Percentiles rank a stretch among this genome's conserved stretches.
phyloP scores from a whole-genome alignment of 2,888 invertebrate genomes.

The Oxytorus armatus region DNA sequence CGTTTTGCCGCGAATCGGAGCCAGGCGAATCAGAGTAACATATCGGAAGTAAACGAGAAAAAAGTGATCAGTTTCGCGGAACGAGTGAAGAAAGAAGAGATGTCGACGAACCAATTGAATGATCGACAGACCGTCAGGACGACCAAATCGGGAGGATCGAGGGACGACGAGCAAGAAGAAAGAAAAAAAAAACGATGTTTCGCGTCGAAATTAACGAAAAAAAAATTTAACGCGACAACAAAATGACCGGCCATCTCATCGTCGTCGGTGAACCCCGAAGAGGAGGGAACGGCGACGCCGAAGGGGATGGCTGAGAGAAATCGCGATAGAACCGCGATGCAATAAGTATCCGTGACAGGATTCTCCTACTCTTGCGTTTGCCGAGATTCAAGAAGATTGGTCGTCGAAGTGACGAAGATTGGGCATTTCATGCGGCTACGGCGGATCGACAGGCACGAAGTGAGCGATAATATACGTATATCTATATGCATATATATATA shows the following conservation, averaged over 20 bases:
- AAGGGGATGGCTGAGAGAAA: too few relatives aligned
- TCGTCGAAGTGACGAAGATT: slow-evolving; percentile 64
- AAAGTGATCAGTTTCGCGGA: slow-evolving; percentile 65
- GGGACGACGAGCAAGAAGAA: slow-evolving; percentile 40
- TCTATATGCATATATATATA: slow-evolving; percentile 65
- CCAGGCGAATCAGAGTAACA: slow-evolving; percentile 83
- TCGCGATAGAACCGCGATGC: too few relatives aligned
- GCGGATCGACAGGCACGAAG: slow-evolving; percentile 59
- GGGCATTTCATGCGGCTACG: slow-evolving; percentile 38
- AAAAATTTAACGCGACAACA: too few relatives aligned
- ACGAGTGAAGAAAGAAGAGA: slow-evolving; percentile 62
- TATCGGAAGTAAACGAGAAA: slow-evolving; percentile 76
- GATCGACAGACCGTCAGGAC: slow-evolving; percentile 21
- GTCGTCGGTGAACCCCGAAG: slow-evolving; percentile 39
- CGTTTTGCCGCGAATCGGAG: slow-evolving; percentile 76
- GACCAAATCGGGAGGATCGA: slow-evolving; percentile 55
- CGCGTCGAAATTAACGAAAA: too few relatives aligned
- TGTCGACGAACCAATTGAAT: slow-evolving; percentile 6
- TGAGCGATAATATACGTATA: slow-evolving; percentile 51
- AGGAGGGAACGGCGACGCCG: slow-evolving; percentile 37
- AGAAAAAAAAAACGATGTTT: too few relatives aligned
- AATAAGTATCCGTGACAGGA: slow-evolving; percentile 55
- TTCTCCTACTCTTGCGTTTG: slow-evolving; percentile 48
- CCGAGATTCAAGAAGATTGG: slow-evolving; percentile 54
- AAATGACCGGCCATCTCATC: slow-evolving; percentile 35